Evolutionary conservation across 2,113 vertebrate species (phyloP).

Genomic region (Orthonyx spaldingii): DNA sequence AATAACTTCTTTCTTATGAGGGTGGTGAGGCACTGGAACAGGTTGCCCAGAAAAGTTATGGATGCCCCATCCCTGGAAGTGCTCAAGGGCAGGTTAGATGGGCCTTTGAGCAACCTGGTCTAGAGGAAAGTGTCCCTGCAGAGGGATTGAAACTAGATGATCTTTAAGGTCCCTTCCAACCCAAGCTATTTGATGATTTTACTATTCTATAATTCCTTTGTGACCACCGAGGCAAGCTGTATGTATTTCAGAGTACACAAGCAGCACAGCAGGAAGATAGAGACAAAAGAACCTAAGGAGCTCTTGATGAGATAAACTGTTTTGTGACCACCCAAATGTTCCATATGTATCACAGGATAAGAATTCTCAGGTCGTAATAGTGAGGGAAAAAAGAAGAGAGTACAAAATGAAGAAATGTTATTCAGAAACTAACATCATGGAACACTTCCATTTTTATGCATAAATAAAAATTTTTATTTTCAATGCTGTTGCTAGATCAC

Average conservation of each 20-base stretch:
- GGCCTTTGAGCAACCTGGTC: neutral
- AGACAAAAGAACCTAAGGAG: neutral
- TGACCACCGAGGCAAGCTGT: neutral
- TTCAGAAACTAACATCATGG: neutral
- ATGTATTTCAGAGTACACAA: neutral
- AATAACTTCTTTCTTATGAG: neutral
- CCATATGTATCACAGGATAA: neutral
- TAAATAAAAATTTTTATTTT: neutral
- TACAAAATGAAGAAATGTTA: neutral
- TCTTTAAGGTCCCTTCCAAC: neutral
- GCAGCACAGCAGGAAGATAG: neutral
- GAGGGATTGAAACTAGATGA: neutral
- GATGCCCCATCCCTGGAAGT: no score
- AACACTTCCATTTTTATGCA: neutral
- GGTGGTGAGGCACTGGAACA: neutral
- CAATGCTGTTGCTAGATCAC: neutral
- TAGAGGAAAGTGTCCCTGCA: neutral
- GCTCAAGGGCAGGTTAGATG: neutral
- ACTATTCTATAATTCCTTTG: neutral
- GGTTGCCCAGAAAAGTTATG: neutral
- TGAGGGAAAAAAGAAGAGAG: neutral
- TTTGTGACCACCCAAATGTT: neutral
- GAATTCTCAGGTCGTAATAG: neutral
- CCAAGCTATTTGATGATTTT: neutral
- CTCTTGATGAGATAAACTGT: neutral